A percentile compares a stretch with the other conserved stretches of the same genome.
phyloP scores from a whole-genome alignment of 2,888 invertebrate species.

The Gisinianus flammeolus region DNA sequence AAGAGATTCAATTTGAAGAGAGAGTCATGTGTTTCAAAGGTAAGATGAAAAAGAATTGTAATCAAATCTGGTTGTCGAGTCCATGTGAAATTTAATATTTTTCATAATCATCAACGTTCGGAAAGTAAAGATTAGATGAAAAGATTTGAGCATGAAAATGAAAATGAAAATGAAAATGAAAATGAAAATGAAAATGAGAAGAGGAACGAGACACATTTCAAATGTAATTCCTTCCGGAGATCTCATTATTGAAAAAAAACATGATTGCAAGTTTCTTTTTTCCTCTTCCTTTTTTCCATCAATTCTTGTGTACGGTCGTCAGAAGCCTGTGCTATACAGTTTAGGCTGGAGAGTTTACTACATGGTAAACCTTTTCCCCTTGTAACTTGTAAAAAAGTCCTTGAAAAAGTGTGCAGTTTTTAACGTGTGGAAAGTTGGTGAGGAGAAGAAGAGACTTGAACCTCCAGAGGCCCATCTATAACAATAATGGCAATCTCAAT shows the following conservation, averaged over 20 bases:
- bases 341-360: neutral
- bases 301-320: neutral
- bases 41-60: too few species aligned
- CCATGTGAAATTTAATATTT: neutral
- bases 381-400: neutral
- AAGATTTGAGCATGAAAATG: too few species aligned
- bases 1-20: too few species aligned
- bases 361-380: neutral
- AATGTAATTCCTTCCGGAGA: neutral
- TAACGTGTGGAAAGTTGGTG: neutral
- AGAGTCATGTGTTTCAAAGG: too few species aligned
- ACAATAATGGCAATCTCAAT: constrained; percentile 40
- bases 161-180: neutral
- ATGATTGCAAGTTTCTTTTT: neutral
- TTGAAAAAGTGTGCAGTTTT: neutral
- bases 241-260: neutral
- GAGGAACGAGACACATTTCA: neutral
- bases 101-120: neutral
- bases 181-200: neutral
- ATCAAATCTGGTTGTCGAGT: too few species aligned
- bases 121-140: too few species aligned
- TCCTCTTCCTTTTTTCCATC: neutral
- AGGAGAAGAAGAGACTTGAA: constrained; percentile 4
- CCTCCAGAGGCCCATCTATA: constrained; percentile 38
- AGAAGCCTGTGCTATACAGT: neutral